phyloP scores from a whole-genome alignment of 1,140 invertebrate genomes.

The Homalodisca vitripennis region DNA sequence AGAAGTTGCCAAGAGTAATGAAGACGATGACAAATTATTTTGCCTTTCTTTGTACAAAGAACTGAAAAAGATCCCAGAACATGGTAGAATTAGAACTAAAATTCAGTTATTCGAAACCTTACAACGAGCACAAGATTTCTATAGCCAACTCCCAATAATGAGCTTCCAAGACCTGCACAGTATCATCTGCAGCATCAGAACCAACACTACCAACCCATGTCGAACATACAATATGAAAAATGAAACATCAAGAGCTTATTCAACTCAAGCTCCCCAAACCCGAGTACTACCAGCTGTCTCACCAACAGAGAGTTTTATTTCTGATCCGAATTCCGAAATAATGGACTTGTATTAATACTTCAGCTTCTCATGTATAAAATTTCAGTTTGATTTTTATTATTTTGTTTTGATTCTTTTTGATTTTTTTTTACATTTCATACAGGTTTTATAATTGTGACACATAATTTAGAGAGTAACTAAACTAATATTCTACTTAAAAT shows the following conservation, averaged over 20 bases:
- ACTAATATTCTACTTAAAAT: background rate
- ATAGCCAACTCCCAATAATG: background rate
- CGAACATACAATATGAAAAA: background rate
- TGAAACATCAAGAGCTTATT: background rate
- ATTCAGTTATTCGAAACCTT: background rate
- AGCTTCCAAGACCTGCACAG: background rate
- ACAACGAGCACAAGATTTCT: background rate
- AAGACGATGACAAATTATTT: conserved; percentile 43
- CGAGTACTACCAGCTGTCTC: background rate
- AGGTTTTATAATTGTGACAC: background rate
- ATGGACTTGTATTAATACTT: background rate
- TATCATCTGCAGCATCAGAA: background rate
- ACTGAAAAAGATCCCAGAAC: conserved; percentile 41
- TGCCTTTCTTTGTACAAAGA: conserved; percentile 42
- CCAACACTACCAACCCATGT: too few species aligned
- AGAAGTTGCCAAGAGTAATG: conserved; percentile 15
- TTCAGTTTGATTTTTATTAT: background rate
- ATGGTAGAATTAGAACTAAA: conserved; percentile 38
- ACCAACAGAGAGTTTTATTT: background rate
- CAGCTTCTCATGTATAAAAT: too few species aligned
- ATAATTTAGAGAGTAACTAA: background rate
- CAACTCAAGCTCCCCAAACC: background rate
- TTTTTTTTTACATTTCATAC: background rate
- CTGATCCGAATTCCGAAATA: background rate
- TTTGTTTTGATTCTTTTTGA: background rate